A percentile compares a stretch with the other conserved stretches of the same genome.
phyloP scores from a whole-genome alignment of 2,888 invertebrate species.

The Chouioia cunea region DNA sequence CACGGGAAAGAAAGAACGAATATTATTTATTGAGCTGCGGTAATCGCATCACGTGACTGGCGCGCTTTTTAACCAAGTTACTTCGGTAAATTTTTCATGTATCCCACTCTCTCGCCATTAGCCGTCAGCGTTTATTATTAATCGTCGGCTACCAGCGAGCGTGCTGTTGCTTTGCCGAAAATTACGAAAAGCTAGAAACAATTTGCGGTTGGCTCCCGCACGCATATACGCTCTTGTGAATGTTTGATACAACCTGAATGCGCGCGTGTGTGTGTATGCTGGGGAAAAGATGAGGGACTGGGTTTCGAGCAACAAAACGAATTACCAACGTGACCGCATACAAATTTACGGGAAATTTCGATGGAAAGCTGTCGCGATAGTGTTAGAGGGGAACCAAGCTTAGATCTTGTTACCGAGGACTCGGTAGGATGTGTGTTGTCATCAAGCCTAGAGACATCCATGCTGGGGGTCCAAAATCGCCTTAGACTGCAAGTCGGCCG shows the following conservation, averaged over 20 bases:
- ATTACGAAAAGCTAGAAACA: conserved; percentile 46
- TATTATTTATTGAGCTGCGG: conserved; percentile 33
- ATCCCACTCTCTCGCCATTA: background rate
- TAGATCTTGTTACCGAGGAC: conserved; percentile 48
- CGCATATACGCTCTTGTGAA: conserved; percentile 36
- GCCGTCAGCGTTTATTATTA: conserved; percentile 40
- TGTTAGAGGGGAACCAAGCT: background rate
- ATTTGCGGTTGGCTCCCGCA: conserved; percentile 40
- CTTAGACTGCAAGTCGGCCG: conserved; percentile 9
- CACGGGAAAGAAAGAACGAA: background rate
- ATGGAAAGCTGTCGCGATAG: conserved; percentile 28
- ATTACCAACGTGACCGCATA: conserved; percentile 45
- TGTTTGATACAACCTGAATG: conserved; percentile 43
- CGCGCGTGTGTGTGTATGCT: background rate
- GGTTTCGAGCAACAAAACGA: conserved; percentile 47
- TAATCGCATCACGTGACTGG: conserved; percentile 19
- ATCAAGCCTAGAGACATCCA: conserved; percentile 8
- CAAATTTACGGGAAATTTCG: conserved; percentile 46
- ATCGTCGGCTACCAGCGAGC: background rate
- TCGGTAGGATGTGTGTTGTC: conserved; percentile 1
- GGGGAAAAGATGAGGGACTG: background rate
- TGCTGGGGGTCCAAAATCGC: conserved; percentile 20
- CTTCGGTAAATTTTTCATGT: conserved; percentile 38
- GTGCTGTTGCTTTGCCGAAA: conserved; percentile 34
- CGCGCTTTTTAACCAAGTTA: conserved; percentile 26